Percentiles rank a stretch among this genome's conserved stretches.
Evolutionary conservation across 2,888 invertebrate genomes (phyloP).

Genomic region (Pecten maximus): DNA sequence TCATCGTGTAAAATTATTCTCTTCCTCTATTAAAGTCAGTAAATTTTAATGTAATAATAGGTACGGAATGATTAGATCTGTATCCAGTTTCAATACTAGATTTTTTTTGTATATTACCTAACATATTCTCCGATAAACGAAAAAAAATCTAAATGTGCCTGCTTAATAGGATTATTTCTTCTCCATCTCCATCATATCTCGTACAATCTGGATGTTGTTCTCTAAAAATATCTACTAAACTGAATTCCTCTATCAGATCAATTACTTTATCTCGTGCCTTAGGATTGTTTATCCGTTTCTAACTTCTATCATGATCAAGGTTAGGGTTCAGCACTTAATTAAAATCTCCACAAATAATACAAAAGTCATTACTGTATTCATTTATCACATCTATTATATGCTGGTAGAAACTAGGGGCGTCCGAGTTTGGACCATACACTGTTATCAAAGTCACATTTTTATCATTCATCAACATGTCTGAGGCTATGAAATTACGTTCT

Average conservation of each 20-base stretch:
- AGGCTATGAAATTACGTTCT: too few relatives aligned
- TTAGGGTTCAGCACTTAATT: not conserved
- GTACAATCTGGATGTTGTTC: too few relatives aligned
- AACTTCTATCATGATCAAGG: not conserved
- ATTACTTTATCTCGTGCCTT: constrained; percentile 37
- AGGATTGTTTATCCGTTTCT: constrained; percentile 39
- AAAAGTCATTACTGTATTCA: not conserved
- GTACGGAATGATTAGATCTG: constrained; percentile 31
- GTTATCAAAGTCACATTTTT: not conserved
- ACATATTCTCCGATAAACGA: not conserved
- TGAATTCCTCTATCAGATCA: constrained; percentile 22
- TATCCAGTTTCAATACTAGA: constrained; percentile 31
- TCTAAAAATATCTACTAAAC: constrained; percentile 36
- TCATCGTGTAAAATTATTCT: constrained; percentile 45
- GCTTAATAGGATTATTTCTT: not conserved
- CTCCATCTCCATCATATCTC: not conserved
- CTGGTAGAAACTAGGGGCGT: not conserved
- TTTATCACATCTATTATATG: not conserved
- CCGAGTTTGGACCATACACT: not conserved
- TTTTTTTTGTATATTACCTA: not conserved
- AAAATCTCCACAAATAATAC: not conserved
- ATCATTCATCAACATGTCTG: too few relatives aligned
- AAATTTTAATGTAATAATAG: not conserved
- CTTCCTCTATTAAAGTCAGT: constrained; percentile 37
- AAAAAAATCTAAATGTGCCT: not conserved